Conservation (phyloP, 2,113 vertebrate genomes). For the Tringa solitaria region DNA sequence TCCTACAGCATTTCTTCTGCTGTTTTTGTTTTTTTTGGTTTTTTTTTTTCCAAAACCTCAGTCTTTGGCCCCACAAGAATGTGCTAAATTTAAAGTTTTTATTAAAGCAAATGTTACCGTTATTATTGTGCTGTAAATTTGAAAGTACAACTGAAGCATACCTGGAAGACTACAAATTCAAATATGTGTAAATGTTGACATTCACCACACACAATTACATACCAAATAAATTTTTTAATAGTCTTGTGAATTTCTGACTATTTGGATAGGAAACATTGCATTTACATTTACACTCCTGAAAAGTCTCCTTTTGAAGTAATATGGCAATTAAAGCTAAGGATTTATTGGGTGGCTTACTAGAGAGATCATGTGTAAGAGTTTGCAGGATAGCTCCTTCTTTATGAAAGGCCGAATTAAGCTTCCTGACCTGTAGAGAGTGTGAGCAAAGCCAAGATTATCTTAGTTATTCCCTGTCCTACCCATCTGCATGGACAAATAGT, state of each 20-base stretch:
- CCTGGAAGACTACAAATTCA: not conserved
- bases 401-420: not conserved
- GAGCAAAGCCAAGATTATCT: not conserved
- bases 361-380: not conserved
- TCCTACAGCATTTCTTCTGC: not conserved
- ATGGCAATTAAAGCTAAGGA: not conserved
- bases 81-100: not conserved
- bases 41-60: not conserved
- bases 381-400: not conserved
- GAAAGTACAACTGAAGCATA: not conserved
- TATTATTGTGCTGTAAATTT: not conserved
- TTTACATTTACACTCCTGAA: not conserved
- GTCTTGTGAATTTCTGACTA: not conserved
- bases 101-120: not conserved
- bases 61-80: not conserved
- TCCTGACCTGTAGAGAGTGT: not conserved
- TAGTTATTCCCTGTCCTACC: not conserved
- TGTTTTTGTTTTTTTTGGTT: not conserved
- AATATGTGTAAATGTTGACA: not conserved
- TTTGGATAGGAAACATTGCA: not conserved
- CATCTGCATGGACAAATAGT: not conserved
- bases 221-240: not conserved
- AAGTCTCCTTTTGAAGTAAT: not conserved
- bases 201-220: not conserved
- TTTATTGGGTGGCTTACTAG: not conserved